These are phyloP conservation scores for Helicoverpa assulta DNA, from an alignment of 2,888 invertebrate genomes.

Conservation along the genomic window DNA sequence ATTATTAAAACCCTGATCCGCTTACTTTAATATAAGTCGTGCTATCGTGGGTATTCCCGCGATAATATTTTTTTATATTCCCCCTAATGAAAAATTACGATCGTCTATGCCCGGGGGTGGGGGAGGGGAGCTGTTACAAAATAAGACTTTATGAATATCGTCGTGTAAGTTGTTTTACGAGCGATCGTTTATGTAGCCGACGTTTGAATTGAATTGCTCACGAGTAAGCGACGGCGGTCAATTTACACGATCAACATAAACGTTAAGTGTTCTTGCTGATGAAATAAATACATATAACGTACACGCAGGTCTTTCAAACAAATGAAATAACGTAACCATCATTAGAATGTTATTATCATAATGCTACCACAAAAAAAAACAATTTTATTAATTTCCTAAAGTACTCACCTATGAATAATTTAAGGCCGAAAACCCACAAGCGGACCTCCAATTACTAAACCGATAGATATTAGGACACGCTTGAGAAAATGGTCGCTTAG, in stretches of 20 bases:
- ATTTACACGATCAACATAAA: slow-evolving; percentile 12
- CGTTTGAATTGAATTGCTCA: slow-evolving; percentile 40
- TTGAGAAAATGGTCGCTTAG: slow-evolving; percentile 29
- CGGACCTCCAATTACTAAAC: slow-evolving; percentile 31
- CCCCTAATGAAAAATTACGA: slow-evolving; percentile 57
- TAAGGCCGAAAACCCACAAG: slow-evolving; percentile 6
- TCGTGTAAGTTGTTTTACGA: slow-evolving; percentile 42
- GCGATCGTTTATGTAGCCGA: slow-evolving; percentile 17
- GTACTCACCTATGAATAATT: background rate
- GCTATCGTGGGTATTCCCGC: slow-evolving; percentile 33
- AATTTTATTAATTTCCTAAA: background rate
- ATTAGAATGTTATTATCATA: too few species aligned
- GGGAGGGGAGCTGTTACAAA: slow-evolving; percentile 41
- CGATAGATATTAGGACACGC: slow-evolving; percentile 39
- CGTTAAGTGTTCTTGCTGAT: background rate
- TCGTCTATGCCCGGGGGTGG: slow-evolving; percentile 32
- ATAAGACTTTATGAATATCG: slow-evolving; percentile 55
- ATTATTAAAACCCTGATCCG: slow-evolving; percentile 58
- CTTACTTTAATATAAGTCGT: slow-evolving; percentile 54
- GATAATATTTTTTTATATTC: slow-evolving; percentile 56
- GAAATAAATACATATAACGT: background rate
- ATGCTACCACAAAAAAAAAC: too few species aligned
- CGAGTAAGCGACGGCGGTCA: slow-evolving; percentile 19
- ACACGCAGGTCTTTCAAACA: too few species aligned
- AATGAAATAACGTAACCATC: too few species aligned